Evolutionary conservation across 2,888 invertebrate species (phyloP), one percentile per base, ranked within the genome.

Genomic region (Poecilobothrus nobilitatus): DNA sequence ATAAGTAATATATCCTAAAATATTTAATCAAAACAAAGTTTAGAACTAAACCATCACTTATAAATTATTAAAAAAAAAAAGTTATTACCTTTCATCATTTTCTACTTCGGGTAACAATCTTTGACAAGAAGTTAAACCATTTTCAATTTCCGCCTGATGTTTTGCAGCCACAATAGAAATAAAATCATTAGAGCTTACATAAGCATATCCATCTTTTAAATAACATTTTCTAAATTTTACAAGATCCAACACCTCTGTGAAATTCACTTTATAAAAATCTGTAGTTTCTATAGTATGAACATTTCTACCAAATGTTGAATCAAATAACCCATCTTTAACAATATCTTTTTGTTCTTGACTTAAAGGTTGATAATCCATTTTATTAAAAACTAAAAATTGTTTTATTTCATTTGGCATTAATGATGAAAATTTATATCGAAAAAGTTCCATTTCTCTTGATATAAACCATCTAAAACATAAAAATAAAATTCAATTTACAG

Each of bases 391-490:
- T 71, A 95, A 84, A 76, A 94, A 91, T 65, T 83, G 80, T 68
- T 86, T 85, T 9, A 91, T 84, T 74, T 89, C 88, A 1, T 70
- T 37, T 7, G 76, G 72, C 68, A 84, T 84, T 76, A 91, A 83
- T 1, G 84, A 84, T n/a, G 84, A 81, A 78, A 93, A 92, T 76
- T 91, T 87, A 78, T 91, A 87, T 77, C 89, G 89, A 77, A 99
- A 97, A 68, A 97, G 84, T 77, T 98, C 97, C 71, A 92, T 81
- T 84, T 99, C 99, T 73, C 93, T 88, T 22, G 87, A 83, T 18
- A 96, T 83, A 78, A 96, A 95, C 97, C 98, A 98, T 70, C 86
- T 78, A 7, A 73, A 71, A 41, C 22, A 12, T 37, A 27, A n/a
- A n/a, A n/a, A n/a, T n/a, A n/a, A n/a, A 67, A 15, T 27, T 67